Evolutionary conservation across 2,797 vertebrate genomes (phyloP), one percentile per base, ranked within the genome.

Genomic region (Phoeniculus purpureus): DNA sequence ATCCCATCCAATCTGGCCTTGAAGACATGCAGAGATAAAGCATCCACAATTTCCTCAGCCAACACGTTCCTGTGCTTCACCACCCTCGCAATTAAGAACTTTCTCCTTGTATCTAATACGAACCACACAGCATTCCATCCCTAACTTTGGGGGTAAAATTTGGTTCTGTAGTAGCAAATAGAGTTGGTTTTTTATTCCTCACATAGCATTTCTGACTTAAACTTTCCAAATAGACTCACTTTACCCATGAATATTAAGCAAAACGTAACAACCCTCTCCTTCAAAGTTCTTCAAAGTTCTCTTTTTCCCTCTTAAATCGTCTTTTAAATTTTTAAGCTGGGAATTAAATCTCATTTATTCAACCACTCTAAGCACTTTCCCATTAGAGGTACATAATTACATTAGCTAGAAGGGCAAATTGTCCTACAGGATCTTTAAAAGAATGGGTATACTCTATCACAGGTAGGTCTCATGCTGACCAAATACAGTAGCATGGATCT

Each of bases 271-370:
- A 60, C 6, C 5, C 6, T 1, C 17, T 91, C 40, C 13, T 78
- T 85, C 25, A 31, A 59, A 74, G 34, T 18, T 25, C 26, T 77
- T 92, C 54, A 60, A 72, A 56, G 61, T n/a, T 78, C 27, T 83
- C 7, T 55, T 51, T 55, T 48, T 11, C 10, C 12, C 12, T 66
- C 64, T 83, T 56, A 48, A 60, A 31, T 12, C 54, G 43, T 27
- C 21, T 73, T 73, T 70, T 27, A 78, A 93, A 81, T 25, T 29
- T 73, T 76, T 45, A 82, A 54, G 15, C 0, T 40, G 26, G 17
- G 54, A 76, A 66, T 60, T 55, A 55, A 88, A 75, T 6, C 6
- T 21, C 8, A 2, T 45, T 75, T 19, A 15, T 73, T 61, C 60
- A 75, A 56, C 52, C 26, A 17, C 21, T n/a, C 55, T 17, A 72